A percentile compares a stretch with the other conserved stretches of the same genome.
Conservation (phyloP, 2,888 invertebrate species). For the Psococerastis gibbosa region DNA sequence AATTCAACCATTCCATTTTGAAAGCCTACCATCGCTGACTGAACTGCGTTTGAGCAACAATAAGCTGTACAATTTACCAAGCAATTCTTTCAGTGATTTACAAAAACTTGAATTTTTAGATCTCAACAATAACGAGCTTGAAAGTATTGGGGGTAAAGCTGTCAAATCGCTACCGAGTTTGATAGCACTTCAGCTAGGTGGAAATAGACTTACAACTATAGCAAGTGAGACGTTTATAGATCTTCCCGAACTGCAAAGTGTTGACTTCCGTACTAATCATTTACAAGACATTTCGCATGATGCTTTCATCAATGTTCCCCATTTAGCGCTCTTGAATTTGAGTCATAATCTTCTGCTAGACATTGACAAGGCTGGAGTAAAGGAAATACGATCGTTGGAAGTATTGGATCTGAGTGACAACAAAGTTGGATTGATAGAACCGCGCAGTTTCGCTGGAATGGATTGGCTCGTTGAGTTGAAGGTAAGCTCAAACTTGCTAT, state of each 20-base stretch:
- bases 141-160: constrained; percentile 50
- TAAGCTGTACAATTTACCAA: constrained; percentile 45
- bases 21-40: constrained; percentile 44
- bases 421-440: constrained; percentile 41
- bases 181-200: constrained; percentile 41
- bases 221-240: constrained; percentile 59
- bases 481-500: too few relatives aligned
- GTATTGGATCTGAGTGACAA: constrained; percentile 72
- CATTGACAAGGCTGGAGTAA: constrained; percentile 55
- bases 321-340: constrained; percentile 61
- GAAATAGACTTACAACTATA: constrained; percentile 28
- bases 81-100: constrained; percentile 52
- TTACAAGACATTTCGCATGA: constrained; percentile 49
- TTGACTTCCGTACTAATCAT: constrained; percentile 65
- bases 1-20: constrained; percentile 47
- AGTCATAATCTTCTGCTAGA: constrained; percentile 60
- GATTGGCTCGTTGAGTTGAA: constrained; percentile 75
- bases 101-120: constrained; percentile 52
- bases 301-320: constrained; percentile 59
- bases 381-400: constrained; percentile 56
- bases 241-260: constrained; percentile 47
- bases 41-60: constrained; percentile 58
- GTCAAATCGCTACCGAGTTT: constrained; percentile 42
- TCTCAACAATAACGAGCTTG: constrained; percentile 63
- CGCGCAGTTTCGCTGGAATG: constrained; percentile 49